Base-by-base conservation (phyloP, 2,113 vertebrate species). In the Eolophus roseicapilla region DNA sequence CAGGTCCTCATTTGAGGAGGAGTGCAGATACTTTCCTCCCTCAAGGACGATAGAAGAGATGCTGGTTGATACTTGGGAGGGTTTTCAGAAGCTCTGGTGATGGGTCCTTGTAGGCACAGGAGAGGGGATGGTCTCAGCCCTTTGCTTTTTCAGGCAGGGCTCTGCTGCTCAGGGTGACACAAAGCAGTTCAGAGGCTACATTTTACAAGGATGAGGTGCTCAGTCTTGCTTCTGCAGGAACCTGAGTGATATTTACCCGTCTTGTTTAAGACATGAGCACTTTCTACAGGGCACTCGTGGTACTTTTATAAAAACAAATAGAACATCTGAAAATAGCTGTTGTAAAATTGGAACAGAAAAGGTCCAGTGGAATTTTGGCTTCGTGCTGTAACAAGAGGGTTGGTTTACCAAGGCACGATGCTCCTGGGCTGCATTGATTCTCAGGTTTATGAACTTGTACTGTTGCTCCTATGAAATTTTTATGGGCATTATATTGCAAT, bases 401-500 rank as follows among this genome's bases (percentile, higher is more conserved):
- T n/a, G 59, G 47, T 82, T 33, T 28, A 65, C 29, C 19, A 9
- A 31, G 52, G 47, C 62, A 13, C 28, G 18, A 68, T 3, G 5
- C 59, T 62, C 57, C 79, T 79, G 57, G 33, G 80, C 41, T 43
- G 4, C 74, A 77, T 24, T 50, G 90, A 91, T 74, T 78, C 83
- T 67, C 27, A 50, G 68, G 90, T 92, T 41, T n/a, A 78, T 86
- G 27, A 29, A 19, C 82, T 94, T 67, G 59, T 80, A 31, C 87
- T 93, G 92, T 52, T 93, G 92, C 79, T 85, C 14, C 0, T 86
- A 83, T 93, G 80, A 88, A 96, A 90, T 81, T 88, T 95, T 95
- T 87, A 86, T 86, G 41, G 88, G 81, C 88, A 86, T 93, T 92
- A 31, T 75, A 92, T 94, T 93, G 93, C 86, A 71, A 86, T 49